Conservation (phyloP, 2,888 invertebrate genomes). For the Ectemnius cavifrons region DNA sequence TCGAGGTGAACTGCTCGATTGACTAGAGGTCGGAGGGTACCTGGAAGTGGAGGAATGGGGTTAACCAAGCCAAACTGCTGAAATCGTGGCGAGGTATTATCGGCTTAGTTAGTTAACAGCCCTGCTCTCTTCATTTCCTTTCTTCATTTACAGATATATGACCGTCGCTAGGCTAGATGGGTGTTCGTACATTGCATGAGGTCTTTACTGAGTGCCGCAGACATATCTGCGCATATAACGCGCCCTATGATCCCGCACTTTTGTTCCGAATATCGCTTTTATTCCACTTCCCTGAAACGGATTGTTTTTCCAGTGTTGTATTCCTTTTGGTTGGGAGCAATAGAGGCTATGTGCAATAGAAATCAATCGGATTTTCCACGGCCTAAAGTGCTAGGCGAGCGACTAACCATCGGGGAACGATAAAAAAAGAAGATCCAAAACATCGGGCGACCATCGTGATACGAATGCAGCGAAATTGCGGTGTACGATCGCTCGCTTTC, state of each 20-base stretch:
- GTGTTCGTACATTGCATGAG: neutral
- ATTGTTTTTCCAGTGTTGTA: too few species aligned
- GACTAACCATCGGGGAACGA: slow-evolving; percentile 43
- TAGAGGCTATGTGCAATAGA: too few species aligned
- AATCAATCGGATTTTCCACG: too few species aligned
- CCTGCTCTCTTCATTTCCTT: slow-evolving; percentile 51
- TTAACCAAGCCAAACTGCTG: slow-evolving; percentile 68
- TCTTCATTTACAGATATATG: slow-evolving; percentile 29
- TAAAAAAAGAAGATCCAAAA: slow-evolving; percentile 47
- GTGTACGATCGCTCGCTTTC: slow-evolving; percentile 48
- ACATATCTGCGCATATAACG: too few species aligned
- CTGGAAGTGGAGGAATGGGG: slow-evolving; percentile 65
- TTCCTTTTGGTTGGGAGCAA: too few species aligned
- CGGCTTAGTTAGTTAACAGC: slow-evolving; percentile 62
- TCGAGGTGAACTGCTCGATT: slow-evolving; percentile 68
- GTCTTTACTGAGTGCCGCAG: too few species aligned
- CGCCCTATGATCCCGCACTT: too few species aligned
- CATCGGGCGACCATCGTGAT: slow-evolving; percentile 45
- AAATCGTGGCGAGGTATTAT: slow-evolving; percentile 67
- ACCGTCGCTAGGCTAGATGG: neutral
- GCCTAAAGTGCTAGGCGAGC: slow-evolving; percentile 11
- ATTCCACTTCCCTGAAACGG: too few species aligned
- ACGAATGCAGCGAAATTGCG: slow-evolving; percentile 45
- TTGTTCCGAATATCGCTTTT: too few species aligned
- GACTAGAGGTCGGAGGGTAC: slow-evolving; percentile 64